Evolutionary conservation across 2,797 vertebrate genomes (phyloP), one percentile per base, ranked within the genome.

Genomic region (Neomorphus geoffroyi): DNA sequence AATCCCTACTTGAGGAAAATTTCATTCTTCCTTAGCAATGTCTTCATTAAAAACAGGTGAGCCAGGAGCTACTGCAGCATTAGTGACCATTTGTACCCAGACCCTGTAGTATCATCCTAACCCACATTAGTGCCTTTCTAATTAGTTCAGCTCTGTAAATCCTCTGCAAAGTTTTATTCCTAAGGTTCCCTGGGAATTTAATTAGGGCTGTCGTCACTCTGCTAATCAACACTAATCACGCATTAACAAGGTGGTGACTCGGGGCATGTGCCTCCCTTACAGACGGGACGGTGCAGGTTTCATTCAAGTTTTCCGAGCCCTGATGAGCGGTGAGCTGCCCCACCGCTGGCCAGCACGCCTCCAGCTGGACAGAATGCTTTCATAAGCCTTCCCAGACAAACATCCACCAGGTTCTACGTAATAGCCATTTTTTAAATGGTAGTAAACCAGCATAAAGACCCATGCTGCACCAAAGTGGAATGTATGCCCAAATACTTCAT

Each of bases 311-410:
- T 45, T 64, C 69, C 32, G 32, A 24, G 33, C 66, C 51, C 15
- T 12, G 18, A 1, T 10, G 19, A 27, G 57, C 66, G 35, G 10
- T 21, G 33, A 73, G 21, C 13, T 32, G 46, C 30, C 45, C 32
- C 3, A 1, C 14, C 64, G 24, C 7, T 0, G 37, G 28, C 33
- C 23, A 23, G 17, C 10, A 2, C 9, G 13, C 1, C 12, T n/a
- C 33, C 1, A 1, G 58, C 58, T 10, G 28, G 22, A 78, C 22
- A n/a, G 28, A 62, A 39, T 1, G 22, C 53, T 48, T 64, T 35
- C 39, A 9, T 13, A 54, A 71, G 23, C 35, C 46, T 80, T 65
- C 50, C 41, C 32, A 30, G 18, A 24, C 26, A 57, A 86, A 80
- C 48, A 1, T 6, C 13, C 30, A 39, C 6, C 35, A n/a, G 37